Percentiles rank a stretch among this genome's conserved stretches.
These are phyloP conservation scores for Spongilla lacustris DNA, from an alignment of 37 sponge, comb jelly and placozoan genomes.

Conservation along the genomic window DNA sequence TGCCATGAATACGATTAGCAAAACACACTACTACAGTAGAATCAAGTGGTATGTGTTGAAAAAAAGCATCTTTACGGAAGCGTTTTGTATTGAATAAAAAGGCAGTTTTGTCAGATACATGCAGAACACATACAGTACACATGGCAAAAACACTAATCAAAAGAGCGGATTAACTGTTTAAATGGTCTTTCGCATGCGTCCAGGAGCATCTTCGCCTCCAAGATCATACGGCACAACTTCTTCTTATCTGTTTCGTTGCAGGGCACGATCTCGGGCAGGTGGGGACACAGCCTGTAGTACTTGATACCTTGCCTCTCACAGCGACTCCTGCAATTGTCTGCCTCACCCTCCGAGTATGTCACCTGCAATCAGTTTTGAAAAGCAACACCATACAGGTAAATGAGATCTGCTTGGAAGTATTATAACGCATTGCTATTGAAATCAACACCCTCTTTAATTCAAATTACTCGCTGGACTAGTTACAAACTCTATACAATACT, in stretches of 20 bases:
- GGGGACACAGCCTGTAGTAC: constrained; percentile 54
- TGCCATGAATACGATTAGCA: no score
- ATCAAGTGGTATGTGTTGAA: no score
- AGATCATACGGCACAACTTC: constrained; percentile 24
- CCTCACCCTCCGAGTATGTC: constrained; percentile 44
- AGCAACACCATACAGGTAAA: no score
- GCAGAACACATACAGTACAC: neutral
- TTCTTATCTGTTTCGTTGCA: constrained; percentile 52
- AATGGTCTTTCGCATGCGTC: neutral
- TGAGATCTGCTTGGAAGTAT: no score
- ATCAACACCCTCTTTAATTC: no score
- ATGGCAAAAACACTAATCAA: neutral
- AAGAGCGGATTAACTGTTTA: neutral
- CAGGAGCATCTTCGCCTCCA: constrained; percentile 28
- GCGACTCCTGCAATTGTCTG: constrained; percentile 19
- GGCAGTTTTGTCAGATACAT: no score
- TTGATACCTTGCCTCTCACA: constrained; percentile 36
- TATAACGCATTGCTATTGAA: no score
- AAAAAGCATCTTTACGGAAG: no score
- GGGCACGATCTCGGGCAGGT: constrained; percentile 28
- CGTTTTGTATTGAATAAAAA: no score
- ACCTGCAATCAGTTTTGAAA: constrained; percentile 11
- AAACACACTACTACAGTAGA: no score
- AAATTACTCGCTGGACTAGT: no score
- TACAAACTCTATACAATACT: no score